Percentiles rank a stretch among this genome's conserved stretches.
Conservation (phyloP, 2,113 vertebrate genomes). For the Lontra canadensis region DNA sequence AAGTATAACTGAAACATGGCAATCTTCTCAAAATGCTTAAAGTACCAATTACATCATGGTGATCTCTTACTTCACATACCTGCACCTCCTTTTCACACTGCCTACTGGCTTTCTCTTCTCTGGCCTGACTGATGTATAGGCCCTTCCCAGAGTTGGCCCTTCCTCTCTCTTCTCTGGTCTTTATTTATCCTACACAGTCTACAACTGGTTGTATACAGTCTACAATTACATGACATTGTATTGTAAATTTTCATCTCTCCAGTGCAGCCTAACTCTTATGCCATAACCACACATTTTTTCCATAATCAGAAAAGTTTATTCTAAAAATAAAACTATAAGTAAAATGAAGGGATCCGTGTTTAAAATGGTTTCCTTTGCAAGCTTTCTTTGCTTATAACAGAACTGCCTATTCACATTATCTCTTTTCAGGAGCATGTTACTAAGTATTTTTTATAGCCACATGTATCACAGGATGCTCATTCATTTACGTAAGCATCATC, state of each 20-base stretch:
- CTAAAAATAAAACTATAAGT: slow-evolving; percentile 13
- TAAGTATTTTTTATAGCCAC: neutral
- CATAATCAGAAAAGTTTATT: neutral
- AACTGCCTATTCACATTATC: neutral
- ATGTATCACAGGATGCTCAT: neutral
- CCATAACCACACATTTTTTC: neutral
- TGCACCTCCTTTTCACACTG: neutral
- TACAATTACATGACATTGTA: neutral
- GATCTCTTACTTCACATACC: neutral
- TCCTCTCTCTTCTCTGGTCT: neutral
- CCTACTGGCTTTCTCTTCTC: neutral
- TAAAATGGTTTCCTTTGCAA: neutral
- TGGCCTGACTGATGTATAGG: neutral
- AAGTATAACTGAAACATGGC: neutral
- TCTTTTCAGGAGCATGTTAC: neutral
- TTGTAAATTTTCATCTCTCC: neutral
- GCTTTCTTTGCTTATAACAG: neutral
- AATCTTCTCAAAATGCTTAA: neutral
- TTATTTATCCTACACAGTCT: neutral
- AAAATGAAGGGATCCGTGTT: neutral
- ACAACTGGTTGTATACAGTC: too few relatives aligned
- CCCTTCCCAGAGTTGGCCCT: neutral
- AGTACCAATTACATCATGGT: neutral
- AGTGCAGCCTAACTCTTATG: neutral
- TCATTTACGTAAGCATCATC: neutral